Conservation (phyloP, 2,888 invertebrate species). For the Oligia strigilis region DNA sequence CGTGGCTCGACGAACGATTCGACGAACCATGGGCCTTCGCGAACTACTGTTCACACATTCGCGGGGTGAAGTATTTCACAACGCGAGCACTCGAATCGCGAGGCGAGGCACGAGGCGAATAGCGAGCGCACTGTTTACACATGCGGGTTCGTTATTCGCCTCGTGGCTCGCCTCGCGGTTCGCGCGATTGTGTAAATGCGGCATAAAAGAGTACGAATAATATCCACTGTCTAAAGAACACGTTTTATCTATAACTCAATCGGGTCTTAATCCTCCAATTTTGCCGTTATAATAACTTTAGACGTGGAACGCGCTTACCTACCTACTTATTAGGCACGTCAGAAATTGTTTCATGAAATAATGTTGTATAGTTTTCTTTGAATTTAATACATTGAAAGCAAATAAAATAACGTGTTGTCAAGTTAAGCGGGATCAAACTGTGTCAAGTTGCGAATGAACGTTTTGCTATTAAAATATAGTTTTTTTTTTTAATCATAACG, state of each 20-base stretch:
- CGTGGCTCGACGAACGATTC: no score
- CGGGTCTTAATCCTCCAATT: constrained; percentile 43
- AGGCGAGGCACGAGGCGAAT: no score
- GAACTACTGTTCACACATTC: no score
- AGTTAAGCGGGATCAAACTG: neutral
- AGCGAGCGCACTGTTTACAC: no score
- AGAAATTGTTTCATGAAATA: constrained; percentile 11
- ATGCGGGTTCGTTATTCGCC: no score
- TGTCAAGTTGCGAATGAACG: neutral
- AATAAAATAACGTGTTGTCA: neutral
- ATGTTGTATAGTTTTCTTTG: neutral
- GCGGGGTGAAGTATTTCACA: no score
- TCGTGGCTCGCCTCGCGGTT: no score
- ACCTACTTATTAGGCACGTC: neutral
- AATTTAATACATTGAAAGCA: no score
- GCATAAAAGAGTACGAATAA: constrained; percentile 1
- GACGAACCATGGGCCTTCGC: no score
- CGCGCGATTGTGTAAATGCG: no score
- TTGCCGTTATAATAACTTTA: constrained; percentile 41
- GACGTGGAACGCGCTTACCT: constrained; percentile 11
- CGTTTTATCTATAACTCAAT: constrained; percentile 28
- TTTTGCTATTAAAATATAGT: neutral
- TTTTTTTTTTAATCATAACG: no score
- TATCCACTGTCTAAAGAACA: constrained; percentile 16
- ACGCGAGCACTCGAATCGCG: no score